Evolutionary conservation across 2,888 invertebrate genomes (phyloP), one percentile per base, ranked within the genome.

Genomic region (Thecocarcelia acutangulata): DNA sequence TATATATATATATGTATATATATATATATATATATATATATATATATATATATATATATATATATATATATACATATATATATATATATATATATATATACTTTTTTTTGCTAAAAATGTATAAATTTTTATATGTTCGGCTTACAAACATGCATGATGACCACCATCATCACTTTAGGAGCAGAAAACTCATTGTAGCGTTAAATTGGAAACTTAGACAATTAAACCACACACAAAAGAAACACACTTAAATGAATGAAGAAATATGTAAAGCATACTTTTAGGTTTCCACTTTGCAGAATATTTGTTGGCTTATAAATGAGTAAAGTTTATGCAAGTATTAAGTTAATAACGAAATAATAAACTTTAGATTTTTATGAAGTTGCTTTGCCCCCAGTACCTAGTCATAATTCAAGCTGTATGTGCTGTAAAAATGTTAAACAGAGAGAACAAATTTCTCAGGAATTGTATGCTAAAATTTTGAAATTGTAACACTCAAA

Each of bases 141-240:
- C 28, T 28, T 28, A 3, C 33, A 33, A 8, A 1, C 33, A 3
- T 9, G 9, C 9, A 33, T 33, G 33, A 50, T 58, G 21, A 12
- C 42, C 58, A 52, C 46, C 61, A 52, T 58, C 74, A 83, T 73
- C 80, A 59, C 59, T 70, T 79, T 73, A 74, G 74, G 83, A 75
- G 83, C 83, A 86, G 80, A 88, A 87, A 89, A 89, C 87, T 88
- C 88, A 86, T 86, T 89, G 89, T 88, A 87, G 88, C 89, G 87
- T 88, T 87, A 89, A 89, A 89, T 89, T 89, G 89, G 87, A 89
- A 83, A 80, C 61, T 75, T 80, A 81, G 75, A 73, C 69, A 80
- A 79, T 63, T 72, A 68, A 70, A 68, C 72, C 66, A 52, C 74
- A 80, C 17, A n/a, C 40, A 19, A 70, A 24, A 69, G 12, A 17